Percentiles rank a stretch among this genome's conserved stretches.
Conservation (phyloP, 2,888 invertebrate genomes). For the Dryocosmus kuriphilus region DNA sequence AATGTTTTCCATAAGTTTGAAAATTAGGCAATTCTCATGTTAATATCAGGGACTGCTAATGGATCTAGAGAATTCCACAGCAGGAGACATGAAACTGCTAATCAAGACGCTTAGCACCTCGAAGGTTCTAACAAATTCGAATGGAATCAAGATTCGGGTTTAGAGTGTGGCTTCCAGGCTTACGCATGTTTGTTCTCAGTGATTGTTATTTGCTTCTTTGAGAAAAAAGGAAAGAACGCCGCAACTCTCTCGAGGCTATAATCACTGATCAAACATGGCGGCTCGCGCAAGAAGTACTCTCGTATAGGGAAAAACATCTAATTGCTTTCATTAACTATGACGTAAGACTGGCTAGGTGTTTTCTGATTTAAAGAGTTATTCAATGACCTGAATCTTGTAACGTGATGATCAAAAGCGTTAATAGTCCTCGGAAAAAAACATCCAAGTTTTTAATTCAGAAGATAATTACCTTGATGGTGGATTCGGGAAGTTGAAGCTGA, state of each 20-base stretch:
- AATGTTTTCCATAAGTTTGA: not conserved
- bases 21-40: constrained; percentile 29
- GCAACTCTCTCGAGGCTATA: constrained; percentile 57
- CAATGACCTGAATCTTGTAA: constrained; percentile 4
- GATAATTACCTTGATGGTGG: constrained; percentile 94
- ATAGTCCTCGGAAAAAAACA: not conserved
- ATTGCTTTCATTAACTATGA: constrained; percentile 58
- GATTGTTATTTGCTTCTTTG: constrained; percentile 59
- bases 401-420: constrained; percentile 3
- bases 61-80: constrained; percentile 19
- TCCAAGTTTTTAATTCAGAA: not conserved
- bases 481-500: constrained; percentile 95
- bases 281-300: constrained; percentile 6
- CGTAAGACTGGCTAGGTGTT: constrained; percentile 27
- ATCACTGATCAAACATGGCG: constrained; percentile 68
- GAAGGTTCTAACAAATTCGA: constrained; percentile 62
- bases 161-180: constrained; percentile 49
- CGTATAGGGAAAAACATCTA: constrained; percentile 53
- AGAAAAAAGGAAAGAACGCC: constrained; percentile 40
- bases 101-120: constrained; percentile 68
- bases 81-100: constrained; percentile 60
- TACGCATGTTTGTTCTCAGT: constrained; percentile 60
- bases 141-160: constrained; percentile 53
- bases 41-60: constrained; percentile 37
- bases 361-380: not conserved